Evolutionary conservation across 2,888 invertebrate species (phyloP).

Genomic region (Quadroppia sp.): DNA sequence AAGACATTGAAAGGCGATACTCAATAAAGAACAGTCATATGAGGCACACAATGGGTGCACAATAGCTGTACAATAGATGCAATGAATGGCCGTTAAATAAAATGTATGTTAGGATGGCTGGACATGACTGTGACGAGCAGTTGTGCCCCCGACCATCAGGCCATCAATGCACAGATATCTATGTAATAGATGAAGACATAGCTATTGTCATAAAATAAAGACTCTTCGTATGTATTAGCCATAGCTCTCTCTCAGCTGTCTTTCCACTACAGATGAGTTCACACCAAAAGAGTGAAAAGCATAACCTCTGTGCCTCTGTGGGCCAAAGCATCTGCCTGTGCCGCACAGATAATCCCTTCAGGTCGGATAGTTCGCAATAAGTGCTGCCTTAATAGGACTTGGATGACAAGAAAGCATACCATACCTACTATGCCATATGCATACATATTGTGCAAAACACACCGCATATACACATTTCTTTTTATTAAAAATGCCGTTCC

Average conservation of each 20-base stretch:
- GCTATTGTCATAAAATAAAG: slow-evolving; percentile 35
- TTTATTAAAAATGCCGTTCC: slow-evolving; percentile 8
- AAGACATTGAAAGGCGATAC: not conserved
- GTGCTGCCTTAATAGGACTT: slow-evolving; percentile 7
- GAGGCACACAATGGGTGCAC: not conserved
- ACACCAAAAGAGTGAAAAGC: slow-evolving; percentile 36
- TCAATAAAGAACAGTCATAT: not conserved
- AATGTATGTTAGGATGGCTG: slow-evolving; percentile 31
- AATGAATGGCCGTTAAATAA: slow-evolving; percentile 24
- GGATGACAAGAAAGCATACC: slow-evolving; percentile 20
- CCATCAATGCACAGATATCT: not conserved
- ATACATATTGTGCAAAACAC: slow-evolving; percentile 27
- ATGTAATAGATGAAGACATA: slow-evolving; percentile 33
- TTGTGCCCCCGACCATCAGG: not conserved
- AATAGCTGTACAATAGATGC: not conserved
- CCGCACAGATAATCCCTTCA: slow-evolving; percentile 19
- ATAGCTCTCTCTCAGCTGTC: slow-evolving; percentile 31
- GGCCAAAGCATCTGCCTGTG: slow-evolving; percentile 18
- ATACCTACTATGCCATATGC: slow-evolving; percentile 3
- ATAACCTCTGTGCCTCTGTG: slow-evolving; percentile 13
- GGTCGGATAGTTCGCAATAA: slow-evolving; percentile 33
- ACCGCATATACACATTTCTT: slow-evolving; percentile 20
- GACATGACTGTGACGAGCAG: not conserved
- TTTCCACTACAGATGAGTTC: slow-evolving; percentile 34
- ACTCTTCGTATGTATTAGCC: slow-evolving; percentile 1